These are phyloP conservation scores for Xiphorhynchus elegans DNA, from an alignment of 2,113 vertebrate species.

Conservation along the genomic window DNA sequence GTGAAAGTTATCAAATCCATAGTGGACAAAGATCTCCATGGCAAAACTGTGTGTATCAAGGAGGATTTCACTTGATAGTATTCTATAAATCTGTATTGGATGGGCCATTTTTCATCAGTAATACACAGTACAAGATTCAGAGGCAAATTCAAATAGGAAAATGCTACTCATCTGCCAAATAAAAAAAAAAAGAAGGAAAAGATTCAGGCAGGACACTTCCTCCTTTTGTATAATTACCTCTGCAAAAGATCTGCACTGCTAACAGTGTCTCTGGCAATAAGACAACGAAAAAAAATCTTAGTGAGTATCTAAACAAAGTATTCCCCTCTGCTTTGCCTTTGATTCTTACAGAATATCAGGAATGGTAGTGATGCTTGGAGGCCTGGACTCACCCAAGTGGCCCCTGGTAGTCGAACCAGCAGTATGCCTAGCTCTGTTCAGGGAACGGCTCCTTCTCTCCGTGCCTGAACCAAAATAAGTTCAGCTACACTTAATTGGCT, in stretches of 20 bases:
- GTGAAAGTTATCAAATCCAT: neutral
- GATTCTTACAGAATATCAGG: neutral
- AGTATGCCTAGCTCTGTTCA: neutral
- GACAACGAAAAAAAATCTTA: neutral
- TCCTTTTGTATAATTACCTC: neutral
- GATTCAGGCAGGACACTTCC: neutral
- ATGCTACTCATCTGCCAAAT: neutral
- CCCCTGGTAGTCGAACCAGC: neutral
- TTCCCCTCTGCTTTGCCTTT: neutral
- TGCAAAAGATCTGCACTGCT: neutral
- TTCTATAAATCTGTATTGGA: neutral
- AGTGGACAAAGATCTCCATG: neutral
- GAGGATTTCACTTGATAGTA: neutral
- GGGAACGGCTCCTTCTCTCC: neutral
- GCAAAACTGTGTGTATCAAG: neutral
- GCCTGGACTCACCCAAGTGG: neutral
- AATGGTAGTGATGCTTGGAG: neutral
- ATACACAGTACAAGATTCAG: neutral
- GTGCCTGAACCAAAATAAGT: neutral
- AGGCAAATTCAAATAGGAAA: neutral
- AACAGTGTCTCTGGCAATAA: neutral
- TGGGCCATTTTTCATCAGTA: neutral
- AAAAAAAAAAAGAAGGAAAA: neutral
- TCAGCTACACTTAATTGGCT: constrained; percentile 45
- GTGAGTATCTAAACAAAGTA: neutral